A percentile compares a stretch with the other conserved stretches of the same genome.
These are phyloP conservation scores for Chrysolina americana DNA, from an alignment of 2,888 invertebrate genomes.

Conservation along the genomic window DNA sequence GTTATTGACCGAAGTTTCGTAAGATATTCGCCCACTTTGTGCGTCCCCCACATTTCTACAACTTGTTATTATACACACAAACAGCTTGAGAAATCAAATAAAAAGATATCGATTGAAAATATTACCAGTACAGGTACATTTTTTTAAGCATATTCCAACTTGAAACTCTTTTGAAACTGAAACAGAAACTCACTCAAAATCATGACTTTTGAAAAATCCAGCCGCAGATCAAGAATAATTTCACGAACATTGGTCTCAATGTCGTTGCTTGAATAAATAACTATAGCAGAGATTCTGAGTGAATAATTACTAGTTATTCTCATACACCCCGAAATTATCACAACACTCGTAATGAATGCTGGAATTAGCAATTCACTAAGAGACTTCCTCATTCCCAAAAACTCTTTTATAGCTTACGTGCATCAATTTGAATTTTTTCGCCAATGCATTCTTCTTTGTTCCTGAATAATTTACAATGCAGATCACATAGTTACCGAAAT, in stretches of 20 bases:
- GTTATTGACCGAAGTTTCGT: conserved; percentile 63
- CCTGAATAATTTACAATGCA: conserved; percentile 58
- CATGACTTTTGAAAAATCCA: background rate
- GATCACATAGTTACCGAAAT: conserved; percentile 64
- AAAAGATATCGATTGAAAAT: background rate
- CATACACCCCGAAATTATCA: background rate
- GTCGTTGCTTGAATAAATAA: too few species aligned
- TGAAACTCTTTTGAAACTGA: background rate
- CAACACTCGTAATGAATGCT: background rate
- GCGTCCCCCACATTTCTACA: conserved; percentile 59
- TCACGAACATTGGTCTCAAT: too few species aligned
- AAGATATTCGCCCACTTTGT: conserved; percentile 62
- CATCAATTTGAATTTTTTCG: conserved; percentile 37
- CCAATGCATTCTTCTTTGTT: conserved; percentile 42
- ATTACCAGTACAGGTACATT: background rate
- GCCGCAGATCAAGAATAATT: too few species aligned
- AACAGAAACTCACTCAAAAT: background rate
- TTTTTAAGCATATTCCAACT: background rate
- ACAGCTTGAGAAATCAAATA: background rate
- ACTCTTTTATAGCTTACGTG: conserved; percentile 40
- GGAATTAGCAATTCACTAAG: conserved; percentile 25
- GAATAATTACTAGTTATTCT: background rate
- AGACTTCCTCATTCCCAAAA: conserved; percentile 41
- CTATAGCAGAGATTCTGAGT: too few species aligned
- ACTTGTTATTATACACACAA: conserved; percentile 54